phyloP scores from a whole-genome alignment of 2,797 vertebrate species.

The Microchirus variegatus region DNA sequence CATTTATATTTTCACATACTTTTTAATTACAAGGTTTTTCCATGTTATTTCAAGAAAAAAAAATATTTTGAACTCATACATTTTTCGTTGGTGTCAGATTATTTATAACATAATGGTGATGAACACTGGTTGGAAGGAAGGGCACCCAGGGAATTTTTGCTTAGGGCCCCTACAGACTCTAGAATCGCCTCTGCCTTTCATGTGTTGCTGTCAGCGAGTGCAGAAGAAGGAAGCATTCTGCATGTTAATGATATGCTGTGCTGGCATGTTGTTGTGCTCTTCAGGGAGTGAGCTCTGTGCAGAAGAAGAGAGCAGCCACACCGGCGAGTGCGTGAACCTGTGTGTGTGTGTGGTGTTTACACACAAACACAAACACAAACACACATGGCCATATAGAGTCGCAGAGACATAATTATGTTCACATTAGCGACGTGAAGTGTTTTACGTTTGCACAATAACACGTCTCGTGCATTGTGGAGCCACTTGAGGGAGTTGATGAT shows the following conservation, averaged over 20 bases:
- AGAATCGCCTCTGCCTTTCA: no score
- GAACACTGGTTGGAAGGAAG: no score
- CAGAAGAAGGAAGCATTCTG: constrained; percentile 36
- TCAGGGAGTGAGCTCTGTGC: constrained; percentile 47
- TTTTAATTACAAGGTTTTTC: no score
- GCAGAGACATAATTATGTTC: constrained; percentile 15
- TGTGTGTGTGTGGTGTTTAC: constrained; percentile 4
- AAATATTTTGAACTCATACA: no score
- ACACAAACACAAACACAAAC: constrained; percentile 5
- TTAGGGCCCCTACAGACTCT: no score
- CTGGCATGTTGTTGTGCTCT: constrained; percentile 57
- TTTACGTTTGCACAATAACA: no score
- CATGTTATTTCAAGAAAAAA: no score
- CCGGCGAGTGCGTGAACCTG: constrained; percentile 58
- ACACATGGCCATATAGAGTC: no score
- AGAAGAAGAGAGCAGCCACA: constrained; percentile 45
- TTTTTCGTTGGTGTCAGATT: no score
- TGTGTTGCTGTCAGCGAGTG: constrained; percentile 40
- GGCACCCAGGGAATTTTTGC: no score
- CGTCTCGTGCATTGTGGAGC: constrained; percentile 13
- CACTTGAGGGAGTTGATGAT: constrained; percentile 15
- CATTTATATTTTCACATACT: no score
- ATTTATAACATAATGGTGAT: no score
- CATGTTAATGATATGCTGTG: constrained; percentile 68
- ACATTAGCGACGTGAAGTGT: constrained; percentile 12